Evolutionary conservation across 2,888 invertebrate species (phyloP), one percentile per base, ranked within the genome.

Genomic region (Cataglyphis rosenhaueri): DNA sequence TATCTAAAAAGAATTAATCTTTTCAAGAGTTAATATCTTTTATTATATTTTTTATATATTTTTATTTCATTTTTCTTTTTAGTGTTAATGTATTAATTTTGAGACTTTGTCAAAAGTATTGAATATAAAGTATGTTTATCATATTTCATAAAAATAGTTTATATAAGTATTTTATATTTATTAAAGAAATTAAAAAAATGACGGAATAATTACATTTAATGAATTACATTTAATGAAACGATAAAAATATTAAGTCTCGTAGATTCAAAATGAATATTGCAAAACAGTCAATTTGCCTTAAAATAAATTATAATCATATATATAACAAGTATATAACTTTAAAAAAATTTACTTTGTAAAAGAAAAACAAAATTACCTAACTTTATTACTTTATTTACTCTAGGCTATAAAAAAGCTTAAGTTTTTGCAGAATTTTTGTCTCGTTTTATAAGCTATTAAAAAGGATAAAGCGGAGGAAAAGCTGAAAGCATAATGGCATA

Each of bases 401-500:
- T 57, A 29, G 21, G n/a, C 21, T 32, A 32, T 68, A 57, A 68
- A 57, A 78, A 59, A 78, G 41, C 41, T 66, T 66, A 38, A 79
- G 44, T 12, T 70, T 70, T 44, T 59, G 78, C 59, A 25, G 41
- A 79, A 78, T n/a, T 70, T 70, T 66, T 59, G 32, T 78, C 64
- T 32, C 44, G 15, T 44, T 32, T 68, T 35, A 68, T 68, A 70
- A 70, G 41, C 59, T 44, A 44, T 21, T 79, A 79, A 79, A 35
- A 70, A 79, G 71, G 59, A 59, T 32, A 68, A 78, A 79, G 71
- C 35, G 29, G 57, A 44, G 21, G 21, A 78, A 57, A 44, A 79
- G 21, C 71, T 70, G 25, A 25, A 44, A 79, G 44, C 70, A 44
- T 79, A 79, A 79, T 59, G 68, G 59, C 78, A 79, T 79, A 79